Base-by-base conservation (phyloP, 2,888 invertebrate species). In the Andrena praecox region DNA sequence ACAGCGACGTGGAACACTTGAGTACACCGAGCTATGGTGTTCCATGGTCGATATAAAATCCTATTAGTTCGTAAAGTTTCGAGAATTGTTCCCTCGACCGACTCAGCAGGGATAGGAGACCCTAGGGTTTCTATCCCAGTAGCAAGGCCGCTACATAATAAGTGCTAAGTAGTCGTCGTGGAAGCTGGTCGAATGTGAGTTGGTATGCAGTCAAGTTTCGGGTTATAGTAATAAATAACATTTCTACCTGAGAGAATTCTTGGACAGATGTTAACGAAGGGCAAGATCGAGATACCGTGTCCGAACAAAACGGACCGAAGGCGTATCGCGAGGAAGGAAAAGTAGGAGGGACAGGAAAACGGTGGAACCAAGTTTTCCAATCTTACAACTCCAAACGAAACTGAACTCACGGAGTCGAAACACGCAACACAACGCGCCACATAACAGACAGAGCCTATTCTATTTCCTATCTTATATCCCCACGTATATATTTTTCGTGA, bases 341-440 rank as follows among this genome's bases (percentile, higher is more conserved):
- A 50, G 60, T 27, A 33, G 52, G 20, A 27, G 56, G n/a, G 42
- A 71, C 52, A 63, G 27, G 60, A 54, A 77, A 75, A 82, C 48
- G 60, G 3, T 62, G 66, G 71, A 82, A 85, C 77, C 80, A 90
- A 91, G 89, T 91, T 91, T 91, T 90, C 86, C 91, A 91, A 91
- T 91, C 87, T 90, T 85, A 85, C 80, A 86, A 86, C 82, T 85
- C 80, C 69, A 70, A 72, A 69, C 66, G 79, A 85, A 82, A 85
- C 85, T 71, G 77, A 83, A 83, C 82, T 86, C 77, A 77, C 76
- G 87, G 75, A 87, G 82, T 85, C 85, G 83, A 72, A 70, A 77
- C 89, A 89, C 83, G 89, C 85, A 87, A 85, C 84, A 81, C 77
- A 64, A 68, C 67, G 66, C 66, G 60, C 81, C 81, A 82, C 79